Conservation (phyloP, 2,797 vertebrate species). For the Crocidura indochinensis region DNA sequence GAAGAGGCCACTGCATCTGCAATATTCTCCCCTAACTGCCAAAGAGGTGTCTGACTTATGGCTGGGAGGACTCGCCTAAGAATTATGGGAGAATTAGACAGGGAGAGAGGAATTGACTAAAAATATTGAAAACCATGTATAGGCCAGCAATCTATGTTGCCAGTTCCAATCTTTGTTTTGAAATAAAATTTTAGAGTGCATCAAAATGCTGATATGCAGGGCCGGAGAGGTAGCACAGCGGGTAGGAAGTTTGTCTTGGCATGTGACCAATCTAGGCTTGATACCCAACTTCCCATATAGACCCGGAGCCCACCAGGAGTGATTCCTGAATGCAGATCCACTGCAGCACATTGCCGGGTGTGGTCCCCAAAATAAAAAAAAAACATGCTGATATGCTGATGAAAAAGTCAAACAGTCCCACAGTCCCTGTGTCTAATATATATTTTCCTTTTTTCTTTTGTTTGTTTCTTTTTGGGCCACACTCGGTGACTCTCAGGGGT, state of each 20-base stretch:
- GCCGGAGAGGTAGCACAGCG: not conserved
- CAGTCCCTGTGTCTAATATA: too few species aligned
- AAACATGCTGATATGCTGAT: too few species aligned
- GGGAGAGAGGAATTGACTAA: not conserved
- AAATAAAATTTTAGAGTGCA: slow-evolving; percentile 15
- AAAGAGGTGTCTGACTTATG: not conserved
- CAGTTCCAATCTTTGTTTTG: not conserved
- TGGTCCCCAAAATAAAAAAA: too few species aligned
- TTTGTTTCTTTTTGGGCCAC: too few species aligned
- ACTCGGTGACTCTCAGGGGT: too few species aligned
- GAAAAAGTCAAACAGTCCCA: not conserved
- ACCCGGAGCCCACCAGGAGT: too few species aligned
- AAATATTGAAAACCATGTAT: not conserved
- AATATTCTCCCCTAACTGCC: not conserved
- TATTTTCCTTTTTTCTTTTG: too few species aligned
- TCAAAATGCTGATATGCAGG: slow-evolving; percentile 6
- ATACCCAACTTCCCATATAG: too few species aligned
- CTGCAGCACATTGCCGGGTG: too few species aligned
- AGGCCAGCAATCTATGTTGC: not conserved
- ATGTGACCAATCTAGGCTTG: too few species aligned
- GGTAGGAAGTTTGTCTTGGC: too few species aligned
- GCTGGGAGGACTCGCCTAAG: not conserved
- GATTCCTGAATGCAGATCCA: too few species aligned
- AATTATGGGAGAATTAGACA: not conserved
- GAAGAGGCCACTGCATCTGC: accelerated